Percentiles rank a stretch among this genome's conserved stretches.
These are phyloP conservation scores for Bovichtus diacanthus DNA, from an alignment of 2,797 vertebrate genomes.

Conservation along the genomic window DNA sequence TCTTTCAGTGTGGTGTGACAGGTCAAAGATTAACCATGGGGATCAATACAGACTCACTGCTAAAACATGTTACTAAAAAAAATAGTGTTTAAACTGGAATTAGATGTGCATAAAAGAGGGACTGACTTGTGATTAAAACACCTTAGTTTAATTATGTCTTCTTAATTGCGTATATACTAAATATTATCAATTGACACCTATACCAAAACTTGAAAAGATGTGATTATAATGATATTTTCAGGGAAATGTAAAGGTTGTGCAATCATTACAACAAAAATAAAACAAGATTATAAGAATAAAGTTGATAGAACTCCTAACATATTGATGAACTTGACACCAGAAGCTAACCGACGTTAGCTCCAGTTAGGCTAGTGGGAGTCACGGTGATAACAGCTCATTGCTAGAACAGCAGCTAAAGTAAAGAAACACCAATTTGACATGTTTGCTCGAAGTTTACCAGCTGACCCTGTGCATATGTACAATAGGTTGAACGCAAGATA, in stretches of 20 bases:
- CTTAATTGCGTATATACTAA: background rate
- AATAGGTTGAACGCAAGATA: background rate
- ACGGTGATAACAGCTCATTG: background rate
- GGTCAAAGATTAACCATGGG: slow-evolving; percentile 65
- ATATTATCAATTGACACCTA: background rate
- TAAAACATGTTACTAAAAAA: background rate
- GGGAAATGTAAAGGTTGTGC: background rate
- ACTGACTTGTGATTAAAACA: background rate
- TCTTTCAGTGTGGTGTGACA: slow-evolving; percentile 26
- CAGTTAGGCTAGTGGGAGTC: slow-evolving; percentile 12
- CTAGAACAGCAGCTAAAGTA: slow-evolving; percentile 33
- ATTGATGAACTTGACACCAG: background rate
- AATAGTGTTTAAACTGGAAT: background rate
- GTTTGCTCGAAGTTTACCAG: slow-evolving; percentile 35
- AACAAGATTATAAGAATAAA: background rate
- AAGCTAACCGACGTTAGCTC: slow-evolving; percentile 42
- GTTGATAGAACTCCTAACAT: background rate
- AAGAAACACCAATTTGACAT: slow-evolving; percentile 21
- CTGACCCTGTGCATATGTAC: slow-evolving; percentile 22
- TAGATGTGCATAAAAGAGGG: background rate
- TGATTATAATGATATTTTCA: no score
- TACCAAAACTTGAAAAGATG: background rate
- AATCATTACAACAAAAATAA: background rate
- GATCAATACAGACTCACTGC: slow-evolving; percentile 35
- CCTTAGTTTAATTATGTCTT: background rate